phyloP scores from a whole-genome alignment of 2,113 vertebrate genomes.

The Chionis minor region DNA sequence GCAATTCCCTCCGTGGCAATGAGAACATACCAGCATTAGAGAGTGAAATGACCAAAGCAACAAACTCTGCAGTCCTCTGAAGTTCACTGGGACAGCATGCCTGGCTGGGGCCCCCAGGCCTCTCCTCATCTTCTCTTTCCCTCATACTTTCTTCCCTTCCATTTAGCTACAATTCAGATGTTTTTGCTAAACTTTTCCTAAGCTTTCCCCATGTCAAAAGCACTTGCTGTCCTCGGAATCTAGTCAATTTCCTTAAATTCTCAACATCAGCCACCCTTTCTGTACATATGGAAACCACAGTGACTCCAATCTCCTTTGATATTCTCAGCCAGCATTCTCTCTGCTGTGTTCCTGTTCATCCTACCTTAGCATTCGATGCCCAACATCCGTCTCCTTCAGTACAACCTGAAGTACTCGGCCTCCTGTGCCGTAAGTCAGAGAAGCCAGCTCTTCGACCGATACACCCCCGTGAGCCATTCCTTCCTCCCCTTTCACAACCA shows the following conservation, averaged over 20 bases:
- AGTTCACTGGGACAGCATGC: accelerated
- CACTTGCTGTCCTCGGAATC: neutral
- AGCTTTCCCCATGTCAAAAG: neutral
- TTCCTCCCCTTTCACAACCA: neutral
- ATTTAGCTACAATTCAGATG: neutral
- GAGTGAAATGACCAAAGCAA: neutral
- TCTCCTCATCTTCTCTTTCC: neutral
- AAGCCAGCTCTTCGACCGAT: neutral
- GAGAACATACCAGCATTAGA: neutral
- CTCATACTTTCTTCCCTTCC: neutral
- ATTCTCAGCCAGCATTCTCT: neutral
- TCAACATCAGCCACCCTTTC: neutral
- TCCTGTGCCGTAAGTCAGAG: neutral
- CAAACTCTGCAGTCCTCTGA: neutral
- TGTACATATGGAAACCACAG: neutral
- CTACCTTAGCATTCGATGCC: neutral
- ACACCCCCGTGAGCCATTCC: neutral
- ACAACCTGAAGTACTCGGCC: neutral
- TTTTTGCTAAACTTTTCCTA: neutral
- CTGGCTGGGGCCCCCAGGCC: neutral
- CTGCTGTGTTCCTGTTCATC: neutral
- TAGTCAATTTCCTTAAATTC: neutral
- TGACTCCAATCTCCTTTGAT: neutral
- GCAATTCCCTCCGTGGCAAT: neutral
- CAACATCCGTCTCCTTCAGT: neutral